Evolutionary conservation across 2,797 vertebrate species (phyloP), one percentile per base, ranked within the genome.

Genomic region (Notoglanidium macrostoma): DNA sequence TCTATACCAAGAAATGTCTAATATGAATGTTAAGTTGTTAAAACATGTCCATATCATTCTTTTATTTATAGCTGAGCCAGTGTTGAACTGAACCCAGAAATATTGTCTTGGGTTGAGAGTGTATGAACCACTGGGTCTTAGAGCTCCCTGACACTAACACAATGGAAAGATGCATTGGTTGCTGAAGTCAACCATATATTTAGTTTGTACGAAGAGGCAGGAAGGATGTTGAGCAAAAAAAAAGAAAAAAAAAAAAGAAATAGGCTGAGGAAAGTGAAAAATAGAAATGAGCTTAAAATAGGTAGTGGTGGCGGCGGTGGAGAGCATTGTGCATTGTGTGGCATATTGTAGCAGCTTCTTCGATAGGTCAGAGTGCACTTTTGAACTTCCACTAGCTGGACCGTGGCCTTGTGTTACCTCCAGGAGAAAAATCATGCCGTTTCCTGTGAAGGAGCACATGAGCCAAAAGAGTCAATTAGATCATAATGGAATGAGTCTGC

Each of bases 361-460:
- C 55, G 85, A 90, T 91, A 94, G 93, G 93, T 94, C 91, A 89
- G 35, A 0, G 49, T 93, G 92, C 92, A 94, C 94, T 95, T 94
- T 93, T 95, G 92, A 96, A 95, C 94, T 93, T 90, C 91, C 46
- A 59, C 88, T 91, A 72, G 84, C 83, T 57, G 61, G 84, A 88
- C 89, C 59, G 44, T 49, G 54, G 74, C 90, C 86, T 59, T 23
- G 74, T 70, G 70, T 85, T 86, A 87, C 86, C 63, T 82, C 84
- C 81, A 63, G 90, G 83, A 86, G 59, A 88, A 90, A 91, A 94
- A 92, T 88, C 86, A 90, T 92, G 90, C 78, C 87, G 85, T 83
- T 85, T 87, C 92, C 91, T 88, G 87, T 90, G 65, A 92, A 91
- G 90, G 90, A 88, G 59, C 90, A 61, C 88, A 74, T 90, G 87